Percentiles rank a stretch among this genome's conserved stretches.
Conservation (phyloP, 2,797 vertebrate species). For the Crypturellus tataupa region DNA sequence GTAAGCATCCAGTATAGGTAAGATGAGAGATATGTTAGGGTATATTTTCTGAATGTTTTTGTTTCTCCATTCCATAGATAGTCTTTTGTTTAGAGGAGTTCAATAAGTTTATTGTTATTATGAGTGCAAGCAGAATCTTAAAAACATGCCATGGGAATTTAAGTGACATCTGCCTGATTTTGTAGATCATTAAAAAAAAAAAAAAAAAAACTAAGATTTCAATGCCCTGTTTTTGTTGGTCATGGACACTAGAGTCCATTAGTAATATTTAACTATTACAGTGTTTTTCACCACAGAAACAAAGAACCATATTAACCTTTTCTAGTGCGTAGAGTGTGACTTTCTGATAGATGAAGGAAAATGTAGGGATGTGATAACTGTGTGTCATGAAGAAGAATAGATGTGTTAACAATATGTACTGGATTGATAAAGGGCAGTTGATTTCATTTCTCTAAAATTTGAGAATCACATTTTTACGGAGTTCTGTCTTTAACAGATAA, state of each 20-base stretch:
- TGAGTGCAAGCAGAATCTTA: neutral
- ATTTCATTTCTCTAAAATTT: neutral
- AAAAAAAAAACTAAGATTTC: neutral
- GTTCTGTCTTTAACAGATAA: neutral
- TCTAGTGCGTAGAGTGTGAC: accelerated
- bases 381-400: neutral
- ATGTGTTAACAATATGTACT: neutral
- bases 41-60: neutral
- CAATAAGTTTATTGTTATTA: neutral
- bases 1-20: neutral
- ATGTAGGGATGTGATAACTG: neutral
- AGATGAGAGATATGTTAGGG: neutral
- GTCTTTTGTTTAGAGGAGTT: neutral
- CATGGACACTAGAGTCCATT: neutral
- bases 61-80: neutral
- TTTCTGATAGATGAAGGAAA: neutral
- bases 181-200: neutral
- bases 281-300: neutral
- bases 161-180: neutral
- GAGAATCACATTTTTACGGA: neutral
- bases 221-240: neutral
- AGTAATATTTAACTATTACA: neutral
- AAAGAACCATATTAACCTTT: neutral
- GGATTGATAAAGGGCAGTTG: neutral
- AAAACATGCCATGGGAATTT: neutral